Base-by-base conservation (phyloP, 1,140 invertebrate genomes). In the Hydropsyche tenuis region DNA sequence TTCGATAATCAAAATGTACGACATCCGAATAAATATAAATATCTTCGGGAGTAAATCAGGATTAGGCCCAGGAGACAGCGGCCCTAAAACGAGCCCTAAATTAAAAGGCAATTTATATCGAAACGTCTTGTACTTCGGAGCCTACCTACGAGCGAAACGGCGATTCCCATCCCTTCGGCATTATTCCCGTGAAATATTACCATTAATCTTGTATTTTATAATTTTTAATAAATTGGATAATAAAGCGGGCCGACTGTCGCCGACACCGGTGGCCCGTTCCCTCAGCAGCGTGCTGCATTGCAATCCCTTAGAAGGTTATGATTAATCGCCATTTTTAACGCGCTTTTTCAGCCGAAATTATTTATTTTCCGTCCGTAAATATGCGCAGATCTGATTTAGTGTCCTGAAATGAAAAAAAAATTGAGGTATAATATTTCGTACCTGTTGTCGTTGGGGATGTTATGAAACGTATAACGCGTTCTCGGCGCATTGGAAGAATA, bases 131-230 rank as follows among this genome's bases (percentile, higher is more conserved):
- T 63, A 11, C 27, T 25, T 25, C 43, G 18, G 42, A 12, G 11
- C 7, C 42, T 16, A 65, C 30, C 27, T 9, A 65, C 63, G 43
- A 27, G 48, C 16, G 30, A 20, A 3, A 25, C 20, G 9, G 7
- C 56, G 11, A 25, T 60, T 53, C 20, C 16, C 16, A 18, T 53
- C 2, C 45, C 12, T n/a, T 46, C 45, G n/a, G n/a, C n/a, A 37
- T 37, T 20, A 18, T 53, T 53, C 16, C 48, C 0, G 56, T 65
- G 30, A 65, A 65, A 65, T 68, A 48, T 68, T 48, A 22, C 23
- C 65, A 68, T 68, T 68, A 68, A 68, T 68, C 65, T 68, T 68
- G 42, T 27, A 48, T 68, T 68, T 68, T 68, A 43, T 45, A 68
- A 68, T 45, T 45, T 68, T 68, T 68, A 48, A 48, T 68, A 45